Percentiles rank a stretch among this genome's conserved stretches.
Evolutionary conservation across 2,113 vertebrate species (phyloP).

Genomic region (Glaucomys volans): DNA sequence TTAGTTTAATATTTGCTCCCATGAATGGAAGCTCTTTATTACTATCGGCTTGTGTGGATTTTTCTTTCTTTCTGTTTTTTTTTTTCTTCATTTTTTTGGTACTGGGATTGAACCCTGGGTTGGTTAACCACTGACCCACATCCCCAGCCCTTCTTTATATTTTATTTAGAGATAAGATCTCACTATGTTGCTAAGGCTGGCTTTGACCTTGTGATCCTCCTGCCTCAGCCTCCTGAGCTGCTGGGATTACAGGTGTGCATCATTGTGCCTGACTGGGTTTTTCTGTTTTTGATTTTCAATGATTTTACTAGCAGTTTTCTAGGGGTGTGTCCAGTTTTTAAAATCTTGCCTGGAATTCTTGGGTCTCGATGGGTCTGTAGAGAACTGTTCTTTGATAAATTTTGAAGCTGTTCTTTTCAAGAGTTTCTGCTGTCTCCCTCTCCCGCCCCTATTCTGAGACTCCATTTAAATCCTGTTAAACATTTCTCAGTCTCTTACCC

Average conservation of each 20-base stretch:
- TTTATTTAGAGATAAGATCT: neutral
- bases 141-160: no score
- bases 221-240: neutral
- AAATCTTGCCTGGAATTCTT: neutral
- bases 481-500: neutral
- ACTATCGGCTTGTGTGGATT: neutral
- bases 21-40: neutral
- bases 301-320: neutral
- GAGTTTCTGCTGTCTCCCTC: neutral
- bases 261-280: neutral
- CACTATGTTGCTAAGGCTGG: neutral
- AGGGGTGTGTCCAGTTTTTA: neutral
- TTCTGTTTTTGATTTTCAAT: neutral
- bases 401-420: neutral
- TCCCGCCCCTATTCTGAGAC: neutral
- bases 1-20: conserved; percentile 23
- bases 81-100: no score
- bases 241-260: neutral
- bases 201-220: neutral
- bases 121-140: no score
- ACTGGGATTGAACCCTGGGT: no score
- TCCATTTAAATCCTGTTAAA: neutral
- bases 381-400: neutral
- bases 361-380: neutral
- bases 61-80: no score